Percentiles rank a stretch among this genome's conserved stretches.
Conservation (phyloP, 1,140 invertebrate genomes). For the Pseudomyrmex concolor region DNA sequence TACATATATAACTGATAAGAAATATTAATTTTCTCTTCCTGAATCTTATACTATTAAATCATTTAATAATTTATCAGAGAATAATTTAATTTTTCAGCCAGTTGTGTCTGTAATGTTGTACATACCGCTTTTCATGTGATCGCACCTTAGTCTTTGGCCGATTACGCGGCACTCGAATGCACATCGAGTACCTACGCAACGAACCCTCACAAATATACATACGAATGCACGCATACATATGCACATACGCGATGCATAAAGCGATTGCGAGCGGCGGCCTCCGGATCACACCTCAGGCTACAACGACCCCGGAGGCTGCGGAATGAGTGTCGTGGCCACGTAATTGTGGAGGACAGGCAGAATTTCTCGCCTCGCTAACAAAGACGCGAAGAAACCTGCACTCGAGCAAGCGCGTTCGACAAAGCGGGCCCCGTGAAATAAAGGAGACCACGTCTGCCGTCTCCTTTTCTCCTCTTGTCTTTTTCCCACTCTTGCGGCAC, state of each 20-base stretch:
- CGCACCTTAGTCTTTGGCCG: conserved; percentile 49
- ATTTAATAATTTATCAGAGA: no score
- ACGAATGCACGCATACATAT: neutral
- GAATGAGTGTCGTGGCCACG: conserved; percentile 61
- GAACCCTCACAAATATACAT: neutral
- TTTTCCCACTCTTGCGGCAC: conserved; percentile 32
- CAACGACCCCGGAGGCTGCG: conserved; percentile 35
- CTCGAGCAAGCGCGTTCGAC: conserved; percentile 76
- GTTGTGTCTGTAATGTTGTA: neutral
- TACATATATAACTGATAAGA: no score
- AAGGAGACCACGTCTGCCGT: conserved; percentile 67
- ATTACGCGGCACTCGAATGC: conserved; percentile 57
- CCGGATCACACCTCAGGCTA: conserved; percentile 65
- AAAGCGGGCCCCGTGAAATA: conserved; percentile 78
- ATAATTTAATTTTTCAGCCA: no score
- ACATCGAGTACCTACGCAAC: conserved; percentile 26
- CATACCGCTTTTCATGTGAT: no score
- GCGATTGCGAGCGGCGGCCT: conserved; percentile 40
- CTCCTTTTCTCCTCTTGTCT: conserved; percentile 50
- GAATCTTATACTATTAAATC: no score
- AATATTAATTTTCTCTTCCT: no score
- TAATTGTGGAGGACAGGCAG: conserved; percentile 83
- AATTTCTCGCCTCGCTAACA: conserved; percentile 84
- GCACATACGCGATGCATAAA: conserved; percentile 37
- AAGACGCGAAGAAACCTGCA: conserved; percentile 82